A percentile compares a stretch with the other conserved stretches of the same genome.
Evolutionary conservation across 2,797 vertebrate genomes (phyloP).

Genomic region (Poeciliopsis infans): DNA sequence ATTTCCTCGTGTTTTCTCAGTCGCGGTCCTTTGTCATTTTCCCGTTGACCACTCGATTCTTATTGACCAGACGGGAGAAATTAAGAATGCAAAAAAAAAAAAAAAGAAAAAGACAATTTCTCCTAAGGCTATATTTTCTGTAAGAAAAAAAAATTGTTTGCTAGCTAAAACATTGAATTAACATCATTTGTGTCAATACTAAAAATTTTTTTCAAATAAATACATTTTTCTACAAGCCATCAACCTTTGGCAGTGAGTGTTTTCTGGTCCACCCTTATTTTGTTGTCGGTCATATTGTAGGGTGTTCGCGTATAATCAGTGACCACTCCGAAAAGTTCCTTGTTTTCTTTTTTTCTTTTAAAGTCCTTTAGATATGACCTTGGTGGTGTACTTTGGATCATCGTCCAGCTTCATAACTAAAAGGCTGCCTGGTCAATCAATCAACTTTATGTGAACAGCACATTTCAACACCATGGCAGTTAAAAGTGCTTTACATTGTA

Average conservation of each 20-base stretch:
- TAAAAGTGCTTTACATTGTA: too few species aligned
- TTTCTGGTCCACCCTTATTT: not conserved
- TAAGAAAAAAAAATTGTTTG: not conserved
- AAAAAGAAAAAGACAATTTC: not conserved
- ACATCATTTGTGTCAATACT: not conserved
- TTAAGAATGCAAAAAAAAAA: not conserved
- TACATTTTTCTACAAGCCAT: too few species aligned
- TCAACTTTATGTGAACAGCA: too few species aligned
- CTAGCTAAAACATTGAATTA: not conserved
- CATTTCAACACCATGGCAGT: too few species aligned
- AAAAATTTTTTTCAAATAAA: not conserved
- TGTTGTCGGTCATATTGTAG: not conserved
- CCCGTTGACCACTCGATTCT: not conserved
- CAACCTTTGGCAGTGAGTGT: not conserved
- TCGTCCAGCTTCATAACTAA: not conserved
- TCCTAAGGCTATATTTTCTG: not conserved
- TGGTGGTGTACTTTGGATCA: not conserved
- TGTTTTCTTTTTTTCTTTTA: not conserved
- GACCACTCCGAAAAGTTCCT: not conserved
- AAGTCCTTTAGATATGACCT: not conserved
- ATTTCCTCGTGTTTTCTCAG: conserved; percentile 14
- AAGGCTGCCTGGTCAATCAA: not conserved
- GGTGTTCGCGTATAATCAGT: not conserved
- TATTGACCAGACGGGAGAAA: conserved; percentile 18
- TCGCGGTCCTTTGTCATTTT: not conserved